A percentile compares a stretch with the other conserved stretches of the same genome.
Evolutionary conservation across 2,888 invertebrate species (phyloP).

Genomic region (Troides oblongomaculatus): DNA sequence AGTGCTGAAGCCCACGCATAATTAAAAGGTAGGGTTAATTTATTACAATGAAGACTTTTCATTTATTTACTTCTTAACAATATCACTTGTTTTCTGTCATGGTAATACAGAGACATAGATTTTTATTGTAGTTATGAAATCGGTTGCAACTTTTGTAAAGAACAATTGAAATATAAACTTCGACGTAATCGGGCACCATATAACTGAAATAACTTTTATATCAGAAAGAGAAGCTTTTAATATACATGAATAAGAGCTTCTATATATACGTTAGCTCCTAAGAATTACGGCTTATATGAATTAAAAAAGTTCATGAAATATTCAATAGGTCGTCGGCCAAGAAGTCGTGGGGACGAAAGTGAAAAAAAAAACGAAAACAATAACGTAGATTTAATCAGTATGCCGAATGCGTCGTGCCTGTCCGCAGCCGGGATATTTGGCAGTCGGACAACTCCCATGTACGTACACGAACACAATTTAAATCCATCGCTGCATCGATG

Average conservation of each 20-base stretch:
- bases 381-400: constrained; percentile 72
- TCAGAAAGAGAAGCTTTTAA: constrained; percentile 47
- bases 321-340: constrained; percentile 66
- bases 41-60: constrained; percentile 1
- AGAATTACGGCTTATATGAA: constrained; percentile 59
- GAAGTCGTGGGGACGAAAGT: constrained; percentile 57
- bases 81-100: constrained; percentile 31
- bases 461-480: constrained; percentile 28
- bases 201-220: constrained; percentile 59
- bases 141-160: constrained; percentile 62
- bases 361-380: constrained; percentile 71
- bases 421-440: constrained; percentile 75
- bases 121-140: constrained; percentile 69
- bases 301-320: constrained; percentile 69
- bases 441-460: constrained; percentile 57
- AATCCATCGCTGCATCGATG: constrained; percentile 45
- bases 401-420: constrained; percentile 63
- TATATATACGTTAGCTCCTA: constrained; percentile 53
- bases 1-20: constrained; percentile 17
- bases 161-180: constrained; percentile 68
- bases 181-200: constrained; percentile 48
- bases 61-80: constrained; percentile 25
- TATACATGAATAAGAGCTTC: constrained; percentile 40
- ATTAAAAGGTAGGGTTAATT: constrained; percentile 18
- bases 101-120: constrained; percentile 58